These are phyloP conservation scores for Pseudococcus jackbeardsleyi DNA, from an alignment of 2,888 invertebrate genomes.

Conservation along the genomic window DNA sequence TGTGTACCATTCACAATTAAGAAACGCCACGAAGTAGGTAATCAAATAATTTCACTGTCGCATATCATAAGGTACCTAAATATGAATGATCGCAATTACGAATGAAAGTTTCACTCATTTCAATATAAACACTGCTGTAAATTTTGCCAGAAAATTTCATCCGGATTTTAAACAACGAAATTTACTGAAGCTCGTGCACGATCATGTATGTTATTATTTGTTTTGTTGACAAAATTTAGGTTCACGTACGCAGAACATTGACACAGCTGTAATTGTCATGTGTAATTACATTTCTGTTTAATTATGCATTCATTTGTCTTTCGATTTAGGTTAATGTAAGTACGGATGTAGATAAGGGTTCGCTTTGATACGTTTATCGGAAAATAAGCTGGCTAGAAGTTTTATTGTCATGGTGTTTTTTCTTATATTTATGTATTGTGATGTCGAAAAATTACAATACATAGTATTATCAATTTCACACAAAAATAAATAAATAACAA, in stretches of 20 bases:
- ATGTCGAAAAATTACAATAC: no score
- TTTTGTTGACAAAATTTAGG: conserved; percentile 40
- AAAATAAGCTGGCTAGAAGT: background rate
- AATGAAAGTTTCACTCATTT: no score
- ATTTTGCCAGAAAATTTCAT: background rate
- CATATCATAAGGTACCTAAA: no score
- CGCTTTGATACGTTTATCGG: background rate
- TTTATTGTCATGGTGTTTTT: background rate
- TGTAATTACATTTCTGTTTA: conserved; percentile 36
- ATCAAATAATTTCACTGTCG: no score
- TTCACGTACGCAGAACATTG: conserved; percentile 53
- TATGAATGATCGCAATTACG: no score
- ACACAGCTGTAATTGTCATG: conserved; percentile 55
- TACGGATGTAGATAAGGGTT: conserved; percentile 57
- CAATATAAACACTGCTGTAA: no score
- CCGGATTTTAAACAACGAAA: background rate
- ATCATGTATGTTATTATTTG: conserved; percentile 38
- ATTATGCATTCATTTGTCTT: conserved; percentile 57
- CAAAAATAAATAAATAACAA: no score
- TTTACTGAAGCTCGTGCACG: background rate
- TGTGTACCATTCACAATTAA: no score
- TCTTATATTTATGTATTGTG: background rate
- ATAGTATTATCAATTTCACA: no score
- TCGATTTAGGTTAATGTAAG: conserved; percentile 6
- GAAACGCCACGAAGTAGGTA: no score